Conservation (phyloP, 2,888 invertebrate genomes). For the Rotaria sp. region DNA sequence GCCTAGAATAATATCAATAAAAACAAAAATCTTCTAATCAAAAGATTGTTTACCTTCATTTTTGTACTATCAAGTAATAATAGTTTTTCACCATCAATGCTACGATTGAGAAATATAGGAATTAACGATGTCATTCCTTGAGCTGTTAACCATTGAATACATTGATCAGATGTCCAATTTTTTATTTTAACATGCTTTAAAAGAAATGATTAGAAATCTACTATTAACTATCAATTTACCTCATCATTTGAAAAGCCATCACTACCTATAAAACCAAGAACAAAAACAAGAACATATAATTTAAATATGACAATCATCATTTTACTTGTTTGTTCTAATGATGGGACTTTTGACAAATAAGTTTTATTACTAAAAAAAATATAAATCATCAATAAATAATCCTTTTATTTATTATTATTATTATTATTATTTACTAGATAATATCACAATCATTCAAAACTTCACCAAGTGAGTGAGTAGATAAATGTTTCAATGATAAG, state of each 20-base stretch:
- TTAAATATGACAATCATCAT: no score
- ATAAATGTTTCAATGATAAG: background rate
- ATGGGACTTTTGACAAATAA: background rate
- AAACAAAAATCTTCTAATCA: background rate
- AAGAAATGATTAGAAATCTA: background rate
- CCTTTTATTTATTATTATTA: no score
- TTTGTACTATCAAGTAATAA: background rate
- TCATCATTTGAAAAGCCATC: background rate
- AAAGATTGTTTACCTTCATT: background rate
- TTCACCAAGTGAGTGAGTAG: background rate
- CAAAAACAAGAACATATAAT: background rate
- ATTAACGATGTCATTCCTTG: background rate
- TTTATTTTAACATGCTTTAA: background rate
- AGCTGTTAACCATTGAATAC: conserved; percentile 24
- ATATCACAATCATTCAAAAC: background rate
- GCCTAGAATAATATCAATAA: background rate
- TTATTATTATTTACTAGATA: background rate
- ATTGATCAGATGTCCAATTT: background rate
- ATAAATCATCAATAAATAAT: background rate
- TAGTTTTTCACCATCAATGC: background rate
- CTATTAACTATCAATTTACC: background rate
- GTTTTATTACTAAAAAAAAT: background rate
- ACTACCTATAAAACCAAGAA: background rate
- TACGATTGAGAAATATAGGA: conserved; percentile 19
- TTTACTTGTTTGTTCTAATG: background rate